phyloP scores from a whole-genome alignment of 1,140 invertebrate species.

The Megalonaias nervosa region DNA sequence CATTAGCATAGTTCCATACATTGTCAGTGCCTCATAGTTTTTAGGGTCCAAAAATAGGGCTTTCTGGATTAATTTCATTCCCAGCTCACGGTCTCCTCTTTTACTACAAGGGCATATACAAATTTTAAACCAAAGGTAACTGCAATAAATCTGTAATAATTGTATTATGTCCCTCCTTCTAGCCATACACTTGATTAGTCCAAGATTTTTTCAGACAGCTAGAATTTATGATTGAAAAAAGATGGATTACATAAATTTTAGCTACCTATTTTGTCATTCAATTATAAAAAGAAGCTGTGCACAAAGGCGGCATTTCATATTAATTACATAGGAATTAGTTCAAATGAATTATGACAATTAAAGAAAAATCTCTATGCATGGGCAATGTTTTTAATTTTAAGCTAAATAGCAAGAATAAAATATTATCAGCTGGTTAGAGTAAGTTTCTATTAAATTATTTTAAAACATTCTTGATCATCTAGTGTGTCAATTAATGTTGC shows the following conservation, averaged over 20 bases:
- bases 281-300: not conserved
- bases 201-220: not conserved
- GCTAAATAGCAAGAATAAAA: too few relatives aligned
- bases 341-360: too few relatives aligned
- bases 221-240: not conserved
- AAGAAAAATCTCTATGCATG: too few relatives aligned
- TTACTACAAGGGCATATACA: conserved; percentile 37
- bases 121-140: not conserved
- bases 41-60: conserved; percentile 48
- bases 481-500: too few relatives aligned
- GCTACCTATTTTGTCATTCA: not conserved
- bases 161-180: not conserved
- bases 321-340: too few relatives aligned
- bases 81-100: conserved; percentile 36
- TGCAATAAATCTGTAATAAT: not conserved
- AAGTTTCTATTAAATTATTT: too few relatives aligned
- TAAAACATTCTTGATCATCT: too few relatives aligned
- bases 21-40: conserved; percentile 48
- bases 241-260: not conserved
- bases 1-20: conserved; percentile 42
- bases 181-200: not conserved
- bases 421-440: too few relatives aligned
- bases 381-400: too few relatives aligned
- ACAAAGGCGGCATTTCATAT: too few relatives aligned
- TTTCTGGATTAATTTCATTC: conserved; percentile 41